Evolutionary conservation across 2,113 vertebrate species (phyloP).

Genomic region (Megaleporinus macrocephalus): DNA sequence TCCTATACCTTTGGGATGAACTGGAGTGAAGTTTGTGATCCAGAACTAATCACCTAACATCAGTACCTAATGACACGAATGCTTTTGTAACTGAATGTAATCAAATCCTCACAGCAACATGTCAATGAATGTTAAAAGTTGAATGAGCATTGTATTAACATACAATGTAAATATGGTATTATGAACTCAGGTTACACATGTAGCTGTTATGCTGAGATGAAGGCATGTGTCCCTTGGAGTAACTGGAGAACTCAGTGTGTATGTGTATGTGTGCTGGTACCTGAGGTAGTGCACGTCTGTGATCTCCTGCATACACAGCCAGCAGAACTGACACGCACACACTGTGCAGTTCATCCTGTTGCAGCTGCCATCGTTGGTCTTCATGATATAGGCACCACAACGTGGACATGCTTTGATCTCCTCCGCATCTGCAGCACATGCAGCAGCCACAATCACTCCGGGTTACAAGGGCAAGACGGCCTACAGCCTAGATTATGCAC

Average conservation of each 20-base stretch:
- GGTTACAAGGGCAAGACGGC: neutral
- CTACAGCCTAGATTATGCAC: neutral
- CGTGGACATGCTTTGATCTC: constrained; percentile 87
- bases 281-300: constrained; percentile 89
- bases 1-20: no score
- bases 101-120: no score
- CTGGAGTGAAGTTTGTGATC: no score
- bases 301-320: constrained; percentile 90
- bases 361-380: constrained; percentile 89
- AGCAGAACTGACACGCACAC: constrained; percentile 89
- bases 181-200: neutral
- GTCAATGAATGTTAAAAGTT: no score
- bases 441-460: neutral
- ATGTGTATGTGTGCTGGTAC: constrained; percentile 60
- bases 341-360: constrained; percentile 89
- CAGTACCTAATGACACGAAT: no score
- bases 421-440: constrained; percentile 74
- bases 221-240: neutral
- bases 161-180: neutral
- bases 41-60: no score
- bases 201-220: neutral
- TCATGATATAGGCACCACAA: constrained; percentile 89
- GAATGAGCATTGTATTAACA: no score
- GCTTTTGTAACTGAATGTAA: no score
- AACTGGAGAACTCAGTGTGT: neutral